Evolutionary conservation across 2,797 vertebrate genomes (phyloP), one percentile per base, ranked within the genome.

Genomic region (Crocodylus rhombifer): DNA sequence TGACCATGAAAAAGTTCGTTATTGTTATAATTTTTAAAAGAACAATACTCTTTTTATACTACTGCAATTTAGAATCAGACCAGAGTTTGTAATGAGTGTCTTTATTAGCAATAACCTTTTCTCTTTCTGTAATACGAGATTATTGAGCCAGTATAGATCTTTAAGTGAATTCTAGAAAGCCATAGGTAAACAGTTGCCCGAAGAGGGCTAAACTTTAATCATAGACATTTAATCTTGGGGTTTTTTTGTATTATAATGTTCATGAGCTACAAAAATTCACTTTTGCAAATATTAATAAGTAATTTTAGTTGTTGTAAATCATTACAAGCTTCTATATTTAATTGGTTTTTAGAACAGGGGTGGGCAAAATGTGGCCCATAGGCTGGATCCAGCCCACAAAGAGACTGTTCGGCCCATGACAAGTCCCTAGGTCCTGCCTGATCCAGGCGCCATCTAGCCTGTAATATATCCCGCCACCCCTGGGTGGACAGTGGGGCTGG

Each of bases 61-160:
- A n/a, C 56, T 76, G 56, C 82, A 91, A 77, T 84, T 61, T 1
- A 80, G 60, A 92, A 91, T 65, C 78, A 86, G 86, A 94, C 95
- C 61, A 69, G 81, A 86, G 0, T 78, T 26, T 89, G 61, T 89
- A 82, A 74, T 88, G 85, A 80, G 15, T 86, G 42, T 62, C 25
- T 76, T 94, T 55, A 51, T 77, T 92, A 42, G n/a, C 78, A 74
- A 36, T 60, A 78, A 7, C 11, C 4, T 87, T 88, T 93, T 87
- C 26, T 93, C 26, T 91, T 26, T 84, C 85, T 80, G 57, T 28
- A 63, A 11, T 18, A 42, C 2, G 10, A 80, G 65, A 17, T 83
- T 90, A 77, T 0, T 92, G 61, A 75, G 90, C 55, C 55, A 77
- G 80, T 12, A 5, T 67, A 84, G 63, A 67, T 74, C n/a, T 86